A percentile compares a stretch with the other conserved stretches of the same genome.
Conservation (phyloP, 2,888 invertebrate species). For the Hylaea fasciaria region DNA sequence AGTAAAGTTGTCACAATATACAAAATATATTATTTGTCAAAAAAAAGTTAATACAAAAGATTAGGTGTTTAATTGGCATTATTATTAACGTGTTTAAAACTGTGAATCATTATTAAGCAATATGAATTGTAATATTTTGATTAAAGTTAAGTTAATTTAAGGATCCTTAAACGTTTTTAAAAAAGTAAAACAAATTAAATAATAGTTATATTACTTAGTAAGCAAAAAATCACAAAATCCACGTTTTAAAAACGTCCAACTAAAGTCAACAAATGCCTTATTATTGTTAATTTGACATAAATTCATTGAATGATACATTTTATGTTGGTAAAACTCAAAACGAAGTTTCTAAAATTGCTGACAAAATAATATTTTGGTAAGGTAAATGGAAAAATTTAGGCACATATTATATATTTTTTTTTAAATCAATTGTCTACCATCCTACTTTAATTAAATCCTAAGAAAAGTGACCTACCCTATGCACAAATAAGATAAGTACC, state of each 20-base stretch:
- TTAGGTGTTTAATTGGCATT: slow-evolving; percentile 17
- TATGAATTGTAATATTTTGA: slow-evolving; percentile 43
- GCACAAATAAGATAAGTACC: slow-evolving; percentile 21
- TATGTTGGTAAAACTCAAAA: no score
- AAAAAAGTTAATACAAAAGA: slow-evolving; percentile 2
- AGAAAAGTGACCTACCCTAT: slow-evolving; percentile 8
- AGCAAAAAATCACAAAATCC: not conserved
- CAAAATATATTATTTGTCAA: no score
- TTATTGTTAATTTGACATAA: not conserved
- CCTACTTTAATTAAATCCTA: not conserved
- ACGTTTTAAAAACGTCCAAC: slow-evolving; percentile 2
- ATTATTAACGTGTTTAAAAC: slow-evolving; percentile 50
- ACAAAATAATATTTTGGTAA: no score
- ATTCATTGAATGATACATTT: no score
- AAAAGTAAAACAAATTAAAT: no score
- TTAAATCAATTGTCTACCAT: not conserved
- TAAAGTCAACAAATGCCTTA: slow-evolving; percentile 1
- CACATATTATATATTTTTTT: no score
- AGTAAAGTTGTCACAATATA: not conserved
- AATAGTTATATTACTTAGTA: slow-evolving; percentile 1
- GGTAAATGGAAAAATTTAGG: no score
- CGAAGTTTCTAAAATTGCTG: no score
- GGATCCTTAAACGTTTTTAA: no score
- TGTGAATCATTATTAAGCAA: slow-evolving; percentile 68
- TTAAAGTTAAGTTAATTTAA: slow-evolving; percentile 6